Evolutionary conservation across 2,888 invertebrate genomes (phyloP), one percentile per base, ranked within the genome.

Genomic region (Hedychridium roseum): DNA sequence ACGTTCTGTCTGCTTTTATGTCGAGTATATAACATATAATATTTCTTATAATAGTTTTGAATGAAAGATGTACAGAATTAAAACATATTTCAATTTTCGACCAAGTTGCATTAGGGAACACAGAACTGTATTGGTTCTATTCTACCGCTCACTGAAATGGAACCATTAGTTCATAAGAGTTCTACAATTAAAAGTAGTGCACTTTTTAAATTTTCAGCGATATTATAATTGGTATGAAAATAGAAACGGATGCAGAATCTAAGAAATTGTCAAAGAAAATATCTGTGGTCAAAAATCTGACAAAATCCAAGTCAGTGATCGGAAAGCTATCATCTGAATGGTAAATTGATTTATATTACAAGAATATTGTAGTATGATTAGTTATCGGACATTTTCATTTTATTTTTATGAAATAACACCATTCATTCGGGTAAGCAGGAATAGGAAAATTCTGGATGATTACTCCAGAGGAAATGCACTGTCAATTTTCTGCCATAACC

Each of bases 171-270:
- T n/a, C n/a, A n/a, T n/a, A n/a, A n/a, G n/a, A n/a, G n/a, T n/a
- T n/a, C n/a, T n/a, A n/a, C n/a, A n/a, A n/a, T n/a, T n/a, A n/a
- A n/a, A n/a, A n/a, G n/a, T n/a, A n/a, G n/a, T n/a, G n/a, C n/a
- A n/a, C n/a, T n/a, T n/a, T n/a, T n/a, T n/a, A n/a, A n/a, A n/a
- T n/a, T 75, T 79, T 50, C 73, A 91, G 90, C 79, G 88, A 90
- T 45, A 79, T 91, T 14, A 81, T 92, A 50, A 83, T 86, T 21
- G 89, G 87, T 21, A 91, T 92, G 91, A 89, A 90, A 76, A 85
- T 4, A 14, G 12, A 32, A 3, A 3, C 14, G 9, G 14, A 3
- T 32, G 11, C 6, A 32, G 14, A 32, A 32, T 32, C 32, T 7
- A 32, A 32, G 2, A 9, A 16, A 3, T 11, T 3, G 9, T 11